Evolutionary conservation across 2,113 vertebrate genomes (phyloP), one percentile per base, ranked within the genome.

Genomic region (Erythrocercus mccallii): DNA sequence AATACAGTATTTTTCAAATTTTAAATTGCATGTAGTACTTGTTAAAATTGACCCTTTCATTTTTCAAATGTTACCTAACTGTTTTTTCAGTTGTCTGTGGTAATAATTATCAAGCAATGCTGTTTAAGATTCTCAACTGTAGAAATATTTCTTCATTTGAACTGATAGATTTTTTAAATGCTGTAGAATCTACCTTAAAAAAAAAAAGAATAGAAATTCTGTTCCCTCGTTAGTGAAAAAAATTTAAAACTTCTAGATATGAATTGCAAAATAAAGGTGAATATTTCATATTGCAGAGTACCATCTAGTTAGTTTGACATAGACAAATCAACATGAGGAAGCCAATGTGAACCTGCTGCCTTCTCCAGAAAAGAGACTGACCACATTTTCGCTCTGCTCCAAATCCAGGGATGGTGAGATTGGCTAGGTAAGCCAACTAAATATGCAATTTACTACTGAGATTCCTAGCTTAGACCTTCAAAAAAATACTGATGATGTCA

Each of bases 1-100:
- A 95, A 91, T 73, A 58, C 37, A 77, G 27, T 91, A 82, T 83
- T 95, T 97, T 97, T 92, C 10, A 94, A 82, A 91, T 61, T 92
- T 93, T 80, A 87, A 85, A 87, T 77, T 88, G 9, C 62, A 70
- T 80, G 50, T 77, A 84, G 27, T 82, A 73, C 66, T 90, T 87
- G 31, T 76, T 93, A 92, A 91, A 96, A 94, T 42, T 33, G 18
- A 88, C 54, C 31, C 2, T 86, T 48, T 92, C 33, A 77, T 88
- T 92, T 95, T 93, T 91, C 62, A 90, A n/a, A 54, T 58, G 8
- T 82, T 85, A 77, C 50, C 33, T 88, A 88, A 56, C 35, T 70
- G 48, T 58, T 94, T 92, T 90, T 86, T 92, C 47, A 51, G 50
- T 94, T 92, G 33, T 81, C 51, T 88, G 10, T 60, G 22, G 31